Evolutionary conservation across 1,140 invertebrate species (phyloP).

Genomic region (Heliconius hermathena): DNA sequence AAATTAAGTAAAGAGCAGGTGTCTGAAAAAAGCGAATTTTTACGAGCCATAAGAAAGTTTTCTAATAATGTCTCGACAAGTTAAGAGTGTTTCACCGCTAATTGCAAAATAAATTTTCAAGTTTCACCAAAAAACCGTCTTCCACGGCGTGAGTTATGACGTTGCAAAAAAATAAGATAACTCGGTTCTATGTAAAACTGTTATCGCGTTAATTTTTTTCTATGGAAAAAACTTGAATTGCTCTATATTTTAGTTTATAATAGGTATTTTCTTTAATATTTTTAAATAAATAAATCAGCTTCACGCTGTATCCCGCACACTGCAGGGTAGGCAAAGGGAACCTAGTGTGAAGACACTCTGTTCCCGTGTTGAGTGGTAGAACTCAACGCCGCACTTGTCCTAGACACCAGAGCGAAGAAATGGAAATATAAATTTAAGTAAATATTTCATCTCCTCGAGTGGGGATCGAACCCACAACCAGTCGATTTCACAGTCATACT

Average conservation of each 20-base stretch:
- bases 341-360: too few species aligned
- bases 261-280: neutral
- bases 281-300: too few species aligned
- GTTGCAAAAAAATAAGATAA: slow-evolving; percentile 44
- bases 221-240: neutral
- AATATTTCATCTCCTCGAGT: too few species aligned
- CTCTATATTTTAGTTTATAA: neutral
- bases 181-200: slow-evolving; percentile 18
- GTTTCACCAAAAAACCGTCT: slow-evolving; percentile 63
- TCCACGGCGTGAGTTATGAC: slow-evolving; percentile 55
- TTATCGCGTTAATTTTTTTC: slow-evolving; percentile 11
- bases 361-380: too few species aligned
- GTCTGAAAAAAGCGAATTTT: slow-evolving; percentile 62
- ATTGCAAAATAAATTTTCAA: slow-evolving; percentile 76
- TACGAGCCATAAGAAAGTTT: slow-evolving; percentile 70
- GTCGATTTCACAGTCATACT: too few species aligned
- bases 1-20: slow-evolving; percentile 50
- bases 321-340: too few species aligned
- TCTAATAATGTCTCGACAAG: slow-evolving; percentile 68
- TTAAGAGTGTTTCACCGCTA: slow-evolving; percentile 60
- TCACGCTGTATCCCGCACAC: too few species aligned
- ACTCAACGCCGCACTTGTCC: too few species aligned
- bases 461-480: too few species aligned
- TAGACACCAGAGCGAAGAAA: too few species aligned
- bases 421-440: too few species aligned